Conservation (phyloP, 2,797 vertebrate species). For the Crocodylus rhombifer region DNA sequence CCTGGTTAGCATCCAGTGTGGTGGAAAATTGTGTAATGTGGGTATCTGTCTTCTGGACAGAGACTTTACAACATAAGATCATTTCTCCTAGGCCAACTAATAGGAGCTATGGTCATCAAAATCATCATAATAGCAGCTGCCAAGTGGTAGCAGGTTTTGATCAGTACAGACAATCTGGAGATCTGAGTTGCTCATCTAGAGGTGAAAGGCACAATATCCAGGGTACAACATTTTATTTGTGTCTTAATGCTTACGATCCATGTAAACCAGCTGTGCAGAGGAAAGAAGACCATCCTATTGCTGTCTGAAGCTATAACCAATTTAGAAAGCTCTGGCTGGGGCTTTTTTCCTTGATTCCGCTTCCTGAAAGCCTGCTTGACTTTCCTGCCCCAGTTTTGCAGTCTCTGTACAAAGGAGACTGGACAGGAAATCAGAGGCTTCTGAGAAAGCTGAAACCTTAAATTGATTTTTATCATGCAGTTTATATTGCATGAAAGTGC, state of each 20-base stretch:
- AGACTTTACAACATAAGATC: too few species aligned
- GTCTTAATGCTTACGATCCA: neutral
- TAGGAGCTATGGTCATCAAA: neutral
- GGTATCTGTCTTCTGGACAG: accelerated
- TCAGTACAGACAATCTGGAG: neutral
- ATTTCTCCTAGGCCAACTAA: neutral
- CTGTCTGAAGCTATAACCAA: neutral
- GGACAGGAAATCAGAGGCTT: neutral
- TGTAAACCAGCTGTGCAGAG: neutral
- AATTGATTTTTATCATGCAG: accelerated
- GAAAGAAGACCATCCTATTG: constrained; percentile 22
- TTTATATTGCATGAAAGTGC: accelerated
- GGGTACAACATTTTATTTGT: neutral
- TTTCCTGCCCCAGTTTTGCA: neutral
- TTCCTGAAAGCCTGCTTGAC: neutral
- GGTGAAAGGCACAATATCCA: neutral
- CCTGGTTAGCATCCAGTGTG: neutral
- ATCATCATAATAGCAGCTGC: accelerated
- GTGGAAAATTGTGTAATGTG: neutral
- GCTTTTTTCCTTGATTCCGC: neutral
- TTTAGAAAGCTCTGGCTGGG: constrained; percentile 20
- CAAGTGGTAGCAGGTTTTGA: neutral
- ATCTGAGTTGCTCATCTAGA: neutral
- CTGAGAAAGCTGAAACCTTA: neutral
- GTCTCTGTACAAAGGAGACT: neutral